phyloP scores from a whole-genome alignment of 2,888 invertebrate genomes.

The Oxystoma pomonae region DNA sequence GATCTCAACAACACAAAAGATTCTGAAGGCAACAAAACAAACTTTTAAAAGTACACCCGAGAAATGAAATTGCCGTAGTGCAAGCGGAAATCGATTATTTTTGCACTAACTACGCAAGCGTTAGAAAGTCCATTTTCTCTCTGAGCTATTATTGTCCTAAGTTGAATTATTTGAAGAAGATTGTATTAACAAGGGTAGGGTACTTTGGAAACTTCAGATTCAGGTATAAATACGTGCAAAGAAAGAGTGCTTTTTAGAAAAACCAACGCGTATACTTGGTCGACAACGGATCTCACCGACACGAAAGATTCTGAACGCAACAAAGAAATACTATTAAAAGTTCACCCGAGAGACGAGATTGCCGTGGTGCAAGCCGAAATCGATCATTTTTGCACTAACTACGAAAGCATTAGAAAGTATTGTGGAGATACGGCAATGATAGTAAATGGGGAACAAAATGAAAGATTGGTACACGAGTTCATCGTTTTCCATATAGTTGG shows the following conservation, averaged over 20 bases:
- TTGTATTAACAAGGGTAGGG: conserved; percentile 59
- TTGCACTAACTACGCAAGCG: conserved; percentile 42
- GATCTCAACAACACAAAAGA: background rate
- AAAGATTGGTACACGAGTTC: conserved; percentile 39
- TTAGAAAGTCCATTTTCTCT: conserved; percentile 42
- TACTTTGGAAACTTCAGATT: conserved; percentile 49
- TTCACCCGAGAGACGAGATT: conserved; percentile 41
- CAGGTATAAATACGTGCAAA: conserved; percentile 41
- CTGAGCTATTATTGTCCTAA: conserved; percentile 42
- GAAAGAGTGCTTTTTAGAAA: conserved; percentile 38
- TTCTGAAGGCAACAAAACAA: conserved; percentile 21
- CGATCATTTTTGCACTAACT: conserved; percentile 43
- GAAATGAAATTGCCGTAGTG: conserved; percentile 36
- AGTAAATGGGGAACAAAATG: conserved; percentile 32
- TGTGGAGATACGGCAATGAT: background rate
- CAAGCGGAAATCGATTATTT: conserved; percentile 44
- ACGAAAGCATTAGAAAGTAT: conserved; percentile 36
- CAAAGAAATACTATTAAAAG: conserved; percentile 30
- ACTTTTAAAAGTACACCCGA: conserved; percentile 39
- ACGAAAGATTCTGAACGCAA: background rate
- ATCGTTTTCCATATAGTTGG: conserved; percentile 27
- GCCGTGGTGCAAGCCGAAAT: conserved; percentile 42
- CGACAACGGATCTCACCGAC: conserved; percentile 6
- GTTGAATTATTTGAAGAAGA: conserved; percentile 51
- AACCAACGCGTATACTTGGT: conserved; percentile 39